A percentile compares a stretch with the other conserved stretches of the same genome.
phyloP scores from a whole-genome alignment of 35 echinoderm and acorn worm genomes.

The Patiria miniata region DNA sequence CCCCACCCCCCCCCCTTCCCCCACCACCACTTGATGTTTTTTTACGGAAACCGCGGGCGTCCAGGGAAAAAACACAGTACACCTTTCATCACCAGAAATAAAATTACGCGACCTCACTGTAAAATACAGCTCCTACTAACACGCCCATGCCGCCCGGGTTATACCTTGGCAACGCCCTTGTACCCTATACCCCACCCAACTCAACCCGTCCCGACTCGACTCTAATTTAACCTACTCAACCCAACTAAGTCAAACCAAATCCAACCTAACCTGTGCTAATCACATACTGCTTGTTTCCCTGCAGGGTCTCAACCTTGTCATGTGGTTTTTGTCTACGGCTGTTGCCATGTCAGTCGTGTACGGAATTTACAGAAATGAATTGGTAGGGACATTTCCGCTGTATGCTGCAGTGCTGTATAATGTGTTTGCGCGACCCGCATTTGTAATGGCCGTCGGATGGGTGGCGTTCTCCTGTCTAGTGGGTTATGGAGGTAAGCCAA shows the following conservation, averaged over 20 bases:
- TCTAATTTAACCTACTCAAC: not conserved
- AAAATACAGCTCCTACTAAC: too few species aligned
- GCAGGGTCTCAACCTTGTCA: not conserved
- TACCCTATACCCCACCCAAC: too few species aligned
- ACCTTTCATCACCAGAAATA: too few species aligned
- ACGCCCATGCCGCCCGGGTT: too few species aligned
- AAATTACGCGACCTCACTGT: too few species aligned
- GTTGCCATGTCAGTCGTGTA: constrained; percentile 7
- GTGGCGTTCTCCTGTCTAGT: constrained; percentile 44
- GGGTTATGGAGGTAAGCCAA: constrained; percentile 50
- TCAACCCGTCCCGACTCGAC: not conserved
- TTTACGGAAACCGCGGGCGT: too few species aligned
- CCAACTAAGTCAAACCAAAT: not conserved
- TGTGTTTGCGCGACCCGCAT: constrained; percentile 19
- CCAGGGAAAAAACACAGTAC: too few species aligned
- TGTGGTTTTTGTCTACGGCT: constrained; percentile 14
- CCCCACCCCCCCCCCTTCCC: too few species aligned
- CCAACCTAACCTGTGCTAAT: not conserved
- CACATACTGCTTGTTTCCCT: not conserved
- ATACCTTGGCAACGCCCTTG: too few species aligned
- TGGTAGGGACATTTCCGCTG: not conserved
- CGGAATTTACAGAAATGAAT: constrained; percentile 6
- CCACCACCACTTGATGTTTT: too few species aligned
- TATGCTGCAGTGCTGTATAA: constrained; percentile 34
- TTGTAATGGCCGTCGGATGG: constrained; percentile 36